Percentiles rank a stretch among this genome's conserved stretches.
Conservation (phyloP, 2,888 invertebrate species). For the Melanotus villosus region DNA sequence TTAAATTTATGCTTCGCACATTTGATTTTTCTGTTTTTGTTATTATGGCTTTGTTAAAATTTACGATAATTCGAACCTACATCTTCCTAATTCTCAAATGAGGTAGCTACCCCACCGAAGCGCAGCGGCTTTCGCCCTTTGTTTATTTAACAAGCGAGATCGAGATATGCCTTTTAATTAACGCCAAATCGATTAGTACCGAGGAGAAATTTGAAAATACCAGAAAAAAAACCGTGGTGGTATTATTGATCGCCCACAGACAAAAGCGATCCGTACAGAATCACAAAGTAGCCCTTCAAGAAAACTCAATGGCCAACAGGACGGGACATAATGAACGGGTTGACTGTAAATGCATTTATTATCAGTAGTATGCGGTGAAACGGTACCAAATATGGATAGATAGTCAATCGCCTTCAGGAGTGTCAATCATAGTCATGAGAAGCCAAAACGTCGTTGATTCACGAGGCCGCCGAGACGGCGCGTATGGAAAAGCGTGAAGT, state of each 20-base stretch:
- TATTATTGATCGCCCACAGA: background rate
- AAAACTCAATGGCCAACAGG: conserved; percentile 31
- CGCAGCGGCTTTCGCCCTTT: too few relatives aligned
- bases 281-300: conserved; percentile 32
- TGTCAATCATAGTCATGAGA: conserved; percentile 29
- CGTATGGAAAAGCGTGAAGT: conserved; percentile 29
- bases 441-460: conserved; percentile 8
- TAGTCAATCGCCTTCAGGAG: conserved; percentile 34
- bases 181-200: too few relatives aligned
- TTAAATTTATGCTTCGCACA: too few relatives aligned
- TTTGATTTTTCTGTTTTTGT: too few relatives aligned
- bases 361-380: conserved; percentile 31
- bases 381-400: conserved; percentile 42
- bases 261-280: conserved; percentile 18
- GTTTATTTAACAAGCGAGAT: too few relatives aligned
- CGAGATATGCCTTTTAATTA: too few relatives aligned
- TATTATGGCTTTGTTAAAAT: too few relatives aligned
- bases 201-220: too few relatives aligned
- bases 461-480: conserved; percentile 40
- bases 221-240: conserved; percentile 21
- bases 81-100: too few relatives aligned
- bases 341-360: conserved; percentile 31
- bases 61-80: too few relatives aligned
- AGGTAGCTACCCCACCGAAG: too few relatives aligned
- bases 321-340: conserved; percentile 23